Conservation (phyloP, 1,140 invertebrate species). For the Hypothenemus hampei region DNA sequence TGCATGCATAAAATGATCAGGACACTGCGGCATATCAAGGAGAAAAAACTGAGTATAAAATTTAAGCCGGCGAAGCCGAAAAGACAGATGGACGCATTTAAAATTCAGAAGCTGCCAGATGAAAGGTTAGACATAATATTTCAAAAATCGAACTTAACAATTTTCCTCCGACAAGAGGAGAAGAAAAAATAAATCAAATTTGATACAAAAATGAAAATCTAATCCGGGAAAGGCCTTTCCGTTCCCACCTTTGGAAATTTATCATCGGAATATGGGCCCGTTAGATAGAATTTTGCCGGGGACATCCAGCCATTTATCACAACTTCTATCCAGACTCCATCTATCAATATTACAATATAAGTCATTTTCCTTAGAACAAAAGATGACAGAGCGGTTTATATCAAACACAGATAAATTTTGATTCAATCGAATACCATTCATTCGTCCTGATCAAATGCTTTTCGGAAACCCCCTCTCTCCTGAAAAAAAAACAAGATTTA, state of each 20-base stretch:
- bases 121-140: slow-evolving; percentile 27
- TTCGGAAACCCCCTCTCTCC: slow-evolving; percentile 4
- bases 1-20: background rate
- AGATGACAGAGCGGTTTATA: slow-evolving; percentile 30
- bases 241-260: slow-evolving; percentile 38
- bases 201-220: slow-evolving; percentile 39
- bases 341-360: slow-evolving; percentile 39
- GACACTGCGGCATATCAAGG: background rate
- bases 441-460: slow-evolving; percentile 1
- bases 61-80: background rate
- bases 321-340: slow-evolving; percentile 35
- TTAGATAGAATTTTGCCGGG: slow-evolving; percentile 37
- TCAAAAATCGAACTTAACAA: slow-evolving; percentile 24
- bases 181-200: slow-evolving; percentile 38
- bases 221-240: slow-evolving; percentile 32
- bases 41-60: slow-evolving; percentile 1
- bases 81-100: slow-evolving; percentile 3
- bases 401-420: slow-evolving; percentile 18
- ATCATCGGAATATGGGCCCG: slow-evolving; percentile 31
- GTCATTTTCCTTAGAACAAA: slow-evolving; percentile 35
- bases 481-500: too few species aligned
- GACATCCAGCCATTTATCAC: slow-evolving; percentile 36
- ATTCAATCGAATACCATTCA: background rate
- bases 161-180: slow-evolving; percentile 11
- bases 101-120: slow-evolving; percentile 21